Evolutionary conservation across 2,113 vertebrate species (phyloP).

Genomic region (Marmota flaviventris): DNA sequence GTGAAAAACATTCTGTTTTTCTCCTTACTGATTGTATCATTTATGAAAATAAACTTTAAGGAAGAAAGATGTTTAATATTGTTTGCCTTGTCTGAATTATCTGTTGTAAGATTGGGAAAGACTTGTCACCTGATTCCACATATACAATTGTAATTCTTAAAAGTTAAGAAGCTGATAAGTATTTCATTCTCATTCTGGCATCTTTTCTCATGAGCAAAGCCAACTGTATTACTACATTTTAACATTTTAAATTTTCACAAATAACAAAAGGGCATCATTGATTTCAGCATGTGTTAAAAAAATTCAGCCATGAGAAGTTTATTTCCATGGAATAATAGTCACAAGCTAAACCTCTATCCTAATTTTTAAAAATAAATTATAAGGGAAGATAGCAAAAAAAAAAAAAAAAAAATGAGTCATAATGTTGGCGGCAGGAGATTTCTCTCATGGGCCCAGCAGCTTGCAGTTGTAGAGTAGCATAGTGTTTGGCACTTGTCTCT

Average conservation of each 20-base stretch:
- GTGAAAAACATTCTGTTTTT: background rate
- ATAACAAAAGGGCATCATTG: background rate
- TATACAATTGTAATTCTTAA: background rate
- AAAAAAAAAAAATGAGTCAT: background rate
- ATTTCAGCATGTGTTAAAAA: background rate
- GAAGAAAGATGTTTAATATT: background rate
- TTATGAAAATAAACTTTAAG: background rate
- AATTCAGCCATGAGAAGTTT: background rate
- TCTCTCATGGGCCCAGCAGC: background rate
- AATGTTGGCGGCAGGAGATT: background rate
- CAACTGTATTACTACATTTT: background rate
- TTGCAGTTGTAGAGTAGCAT: background rate
- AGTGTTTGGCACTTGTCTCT: background rate
- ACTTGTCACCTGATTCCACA: background rate
- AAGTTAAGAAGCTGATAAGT: background rate
- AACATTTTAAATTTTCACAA: background rate
- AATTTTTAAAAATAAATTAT: constrained; percentile 27
- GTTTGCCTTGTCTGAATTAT: background rate
- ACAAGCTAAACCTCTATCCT: background rate
- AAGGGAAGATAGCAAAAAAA: background rate
- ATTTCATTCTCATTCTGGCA: background rate
- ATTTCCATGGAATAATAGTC: constrained; percentile 11
- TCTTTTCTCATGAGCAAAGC: constrained; percentile 44
- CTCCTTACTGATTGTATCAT: constrained; percentile 7
- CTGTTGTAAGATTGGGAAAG: background rate